Evolutionary conservation across 30 jellyfish, hydroid and myxozoan genomes (phyloP), one percentile per base, ranked within the genome.

Genomic region (Pelagia noctiluca): DNA sequence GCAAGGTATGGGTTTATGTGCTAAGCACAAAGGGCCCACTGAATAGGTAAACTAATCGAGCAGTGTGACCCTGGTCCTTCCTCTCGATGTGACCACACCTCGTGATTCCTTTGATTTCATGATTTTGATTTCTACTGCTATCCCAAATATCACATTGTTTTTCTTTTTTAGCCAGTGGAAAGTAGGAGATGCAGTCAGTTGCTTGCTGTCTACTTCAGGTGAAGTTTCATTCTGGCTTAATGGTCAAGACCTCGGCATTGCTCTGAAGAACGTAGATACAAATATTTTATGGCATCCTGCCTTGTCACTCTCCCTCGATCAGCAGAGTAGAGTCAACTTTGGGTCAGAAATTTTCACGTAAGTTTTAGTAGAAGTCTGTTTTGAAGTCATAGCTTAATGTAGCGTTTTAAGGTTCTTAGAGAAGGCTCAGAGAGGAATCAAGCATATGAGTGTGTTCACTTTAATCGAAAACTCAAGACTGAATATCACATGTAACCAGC

Each of bases 171-270:
- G 98, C 50, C 76, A 81, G 24, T 92, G 98, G 98, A 76, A 86
- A 32, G 25, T 86, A 0, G 96, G 94, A 1, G 98, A 92, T 64
- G 82, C 88, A 26, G 53, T 92, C 64, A 77, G 97, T 48, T 95
- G 95, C 33, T 70, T 92, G 66, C 71, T 92, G 73, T 79, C 98
- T 37, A 60, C 88, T 71, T 62, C 82, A 82, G 98, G 98, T 35
- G 90, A 87, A 4, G 96, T 82, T 3, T 84, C 97, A 23, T 92
- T 86, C 66, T 80, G 95, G 93, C 35, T 92, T 42, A 92, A 92
- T 73, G 98, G 98, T 4, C 89, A 92, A 67, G 96, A 87, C 49
- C 90, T 92, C 34, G 98, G 98, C 4, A 36, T 70, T 42, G 97
- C 89, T 18, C 19, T 64, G 35, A 74, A 32, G n/a, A 74, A 71